phyloP scores from a whole-genome alignment of 2,888 invertebrate species.

The Drosophila limbata region DNA sequence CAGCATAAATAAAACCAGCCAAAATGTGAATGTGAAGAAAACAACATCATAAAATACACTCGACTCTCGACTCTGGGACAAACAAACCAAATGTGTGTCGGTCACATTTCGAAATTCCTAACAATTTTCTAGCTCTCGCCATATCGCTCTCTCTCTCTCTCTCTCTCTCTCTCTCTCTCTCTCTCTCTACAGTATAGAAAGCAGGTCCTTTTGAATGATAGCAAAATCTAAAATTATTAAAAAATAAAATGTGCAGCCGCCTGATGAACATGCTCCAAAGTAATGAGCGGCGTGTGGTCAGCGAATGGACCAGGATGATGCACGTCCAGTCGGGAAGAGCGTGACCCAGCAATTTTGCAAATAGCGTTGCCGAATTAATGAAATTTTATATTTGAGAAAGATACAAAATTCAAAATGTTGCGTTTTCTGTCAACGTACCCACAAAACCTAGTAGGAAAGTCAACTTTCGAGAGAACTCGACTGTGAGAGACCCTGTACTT shows the following conservation, averaged over 20 bases:
- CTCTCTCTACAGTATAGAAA: background rate
- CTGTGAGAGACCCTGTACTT: background rate
- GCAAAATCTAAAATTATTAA: constrained; percentile 71
- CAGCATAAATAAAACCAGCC: constrained; percentile 52
- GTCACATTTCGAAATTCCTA: constrained; percentile 17
- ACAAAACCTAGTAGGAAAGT: constrained; percentile 6
- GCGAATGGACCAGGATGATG: constrained; percentile 14
- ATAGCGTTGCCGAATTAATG: constrained; percentile 47
- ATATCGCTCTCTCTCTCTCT: background rate
- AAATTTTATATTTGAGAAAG: constrained; percentile 43
- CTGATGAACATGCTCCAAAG: constrained; percentile 58
- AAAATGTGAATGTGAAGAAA: constrained; percentile 54
- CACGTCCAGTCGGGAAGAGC: constrained; percentile 4
- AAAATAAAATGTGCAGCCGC: constrained; percentile 61
- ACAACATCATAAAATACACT: constrained; percentile 63
- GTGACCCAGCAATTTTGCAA: constrained; percentile 41
- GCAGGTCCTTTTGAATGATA: constrained; percentile 42
- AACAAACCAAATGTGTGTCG: constrained; percentile 39
- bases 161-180: background rate
- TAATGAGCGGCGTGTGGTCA: constrained; percentile 53
- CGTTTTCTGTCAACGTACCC: constrained; percentile 32
- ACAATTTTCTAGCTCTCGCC: constrained; percentile 13
- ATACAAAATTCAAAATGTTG: constrained; percentile 24
- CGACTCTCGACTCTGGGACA: constrained; percentile 13
- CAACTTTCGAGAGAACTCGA: background rate